Base-by-base conservation (phyloP, 2,888 invertebrate species). In the Bimastos eiseni region DNA sequence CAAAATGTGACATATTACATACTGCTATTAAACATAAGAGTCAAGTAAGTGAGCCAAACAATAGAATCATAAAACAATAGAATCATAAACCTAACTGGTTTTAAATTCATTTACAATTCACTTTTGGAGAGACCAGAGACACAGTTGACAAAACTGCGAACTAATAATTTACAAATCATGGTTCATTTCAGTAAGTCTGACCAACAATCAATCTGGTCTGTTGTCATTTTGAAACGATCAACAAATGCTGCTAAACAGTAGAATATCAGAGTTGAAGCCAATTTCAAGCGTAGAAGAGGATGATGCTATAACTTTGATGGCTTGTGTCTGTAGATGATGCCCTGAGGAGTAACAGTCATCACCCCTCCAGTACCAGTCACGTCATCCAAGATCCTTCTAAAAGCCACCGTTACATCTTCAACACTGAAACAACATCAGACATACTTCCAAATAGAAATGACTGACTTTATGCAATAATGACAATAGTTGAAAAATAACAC, bases 331-430 rank as follows among this genome's bases (percentile, higher is more conserved):
- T 91, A 91, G 24, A 41, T 88, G 34, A 91, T 83, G n/a, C 89
- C 90, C 19, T 83, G 15, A 33, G 91, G 91, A 34, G 91, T 91
- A 4, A 91, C 91, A 36, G n/a, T 30, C 37, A 91, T 70, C n/a
- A 91, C 91, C 1, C 88, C 91, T 24, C 91, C 91, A 38, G 90
- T 91, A 21, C 70, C 36, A 19, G 89, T 33, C 37, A 37, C 88
- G 33, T 90, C 90, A 17, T 90, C 90, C n/a, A 91, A 89, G 19
- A 91, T n/a, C 70, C 70, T 89, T 36, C 49, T 44, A 86, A 91
- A 91, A 37, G 90, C 91, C 30, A 36, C 34, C 24, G 89, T 89
- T 2, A 91, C 91, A 34, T 90, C 89, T 2, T 70, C 41, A 36
- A 89, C 36, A 33, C 91, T 91, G 90, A 55, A 91, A 86, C n/a